Percentiles rank a stretch among this genome's conserved stretches.
Evolutionary conservation across 2,888 invertebrate genomes (phyloP).

Genomic region (Herminia tarsipennalis): DNA sequence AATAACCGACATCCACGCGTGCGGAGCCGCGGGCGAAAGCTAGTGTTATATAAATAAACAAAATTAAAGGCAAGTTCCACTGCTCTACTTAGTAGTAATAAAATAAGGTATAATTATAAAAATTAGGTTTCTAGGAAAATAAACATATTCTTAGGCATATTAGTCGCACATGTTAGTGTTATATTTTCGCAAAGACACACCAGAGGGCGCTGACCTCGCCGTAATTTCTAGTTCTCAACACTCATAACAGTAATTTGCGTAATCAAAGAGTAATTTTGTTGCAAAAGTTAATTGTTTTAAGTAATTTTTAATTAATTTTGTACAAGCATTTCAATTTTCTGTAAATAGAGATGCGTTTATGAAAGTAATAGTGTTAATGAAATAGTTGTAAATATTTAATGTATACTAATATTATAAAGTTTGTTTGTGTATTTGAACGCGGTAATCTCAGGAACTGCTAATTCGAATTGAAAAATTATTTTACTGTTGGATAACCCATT

Average conservation of each 20-base stretch:
- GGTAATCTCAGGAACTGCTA: too few relatives aligned
- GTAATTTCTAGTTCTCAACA: conserved; percentile 42
- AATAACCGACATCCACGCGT: too few relatives aligned
- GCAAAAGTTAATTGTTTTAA: conserved; percentile 30
- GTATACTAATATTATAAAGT: background rate
- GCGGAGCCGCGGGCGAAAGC: too few relatives aligned
- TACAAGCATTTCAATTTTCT: conserved; percentile 10
- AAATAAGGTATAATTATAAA: too few relatives aligned
- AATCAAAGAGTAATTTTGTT: conserved; percentile 33
- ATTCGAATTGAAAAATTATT: too few relatives aligned
- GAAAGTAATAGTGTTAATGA: conserved; percentile 3
- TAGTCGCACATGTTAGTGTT: conserved; percentile 22
- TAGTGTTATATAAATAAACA: too few relatives aligned
- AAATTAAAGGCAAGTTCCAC: too few relatives aligned
- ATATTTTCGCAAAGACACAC: conserved; percentile 27
- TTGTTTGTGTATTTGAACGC: too few relatives aligned
- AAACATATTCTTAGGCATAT: background rate
- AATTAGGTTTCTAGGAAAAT: too few relatives aligned
- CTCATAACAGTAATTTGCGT: conserved; percentile 36
- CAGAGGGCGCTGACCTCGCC: conserved; percentile 40
- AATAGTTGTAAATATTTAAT: conserved; percentile 2
- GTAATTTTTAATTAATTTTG: conserved; percentile 10
- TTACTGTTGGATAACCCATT: too few relatives aligned
- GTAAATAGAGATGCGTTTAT: conserved; percentile 1
- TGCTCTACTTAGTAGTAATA: too few relatives aligned